Evolutionary conservation across 2,888 invertebrate species (phyloP).

Genomic region (Rhamnusium bicolor): DNA sequence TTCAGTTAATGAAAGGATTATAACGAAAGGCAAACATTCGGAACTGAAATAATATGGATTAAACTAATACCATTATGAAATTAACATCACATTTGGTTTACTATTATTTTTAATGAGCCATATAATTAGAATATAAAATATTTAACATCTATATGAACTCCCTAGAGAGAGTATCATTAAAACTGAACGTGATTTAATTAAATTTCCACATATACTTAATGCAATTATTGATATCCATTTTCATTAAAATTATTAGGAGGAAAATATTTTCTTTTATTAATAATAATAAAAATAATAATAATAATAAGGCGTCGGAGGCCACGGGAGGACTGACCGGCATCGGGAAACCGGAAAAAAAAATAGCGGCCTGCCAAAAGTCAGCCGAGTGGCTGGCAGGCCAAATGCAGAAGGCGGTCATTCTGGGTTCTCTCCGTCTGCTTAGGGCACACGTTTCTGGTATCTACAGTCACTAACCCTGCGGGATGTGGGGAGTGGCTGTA

Average conservation of each 20-base stretch:
- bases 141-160: background rate
- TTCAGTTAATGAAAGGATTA: constrained; percentile 19
- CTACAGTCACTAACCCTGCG: too few species aligned
- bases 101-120: constrained; percentile 11
- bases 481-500: too few species aligned
- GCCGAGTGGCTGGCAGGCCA: too few species aligned
- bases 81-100: background rate
- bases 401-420: too few species aligned
- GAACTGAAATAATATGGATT: constrained; percentile 22
- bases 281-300: too few species aligned
- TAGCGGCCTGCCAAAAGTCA: too few species aligned
- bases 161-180: background rate
- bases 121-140: background rate
- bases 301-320: too few species aligned
- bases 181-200: background rate
- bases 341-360: too few species aligned
- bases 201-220: background rate
- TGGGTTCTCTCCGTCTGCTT: too few species aligned
- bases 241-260: background rate
- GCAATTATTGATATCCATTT: background rate
- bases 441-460: too few species aligned
- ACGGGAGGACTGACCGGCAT: too few species aligned
- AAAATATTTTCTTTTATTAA: too few species aligned
- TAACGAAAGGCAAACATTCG: background rate
- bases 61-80: constrained; percentile 1